Conservation (phyloP, 2,888 invertebrate species). For the Erpobdella octoculata region DNA sequence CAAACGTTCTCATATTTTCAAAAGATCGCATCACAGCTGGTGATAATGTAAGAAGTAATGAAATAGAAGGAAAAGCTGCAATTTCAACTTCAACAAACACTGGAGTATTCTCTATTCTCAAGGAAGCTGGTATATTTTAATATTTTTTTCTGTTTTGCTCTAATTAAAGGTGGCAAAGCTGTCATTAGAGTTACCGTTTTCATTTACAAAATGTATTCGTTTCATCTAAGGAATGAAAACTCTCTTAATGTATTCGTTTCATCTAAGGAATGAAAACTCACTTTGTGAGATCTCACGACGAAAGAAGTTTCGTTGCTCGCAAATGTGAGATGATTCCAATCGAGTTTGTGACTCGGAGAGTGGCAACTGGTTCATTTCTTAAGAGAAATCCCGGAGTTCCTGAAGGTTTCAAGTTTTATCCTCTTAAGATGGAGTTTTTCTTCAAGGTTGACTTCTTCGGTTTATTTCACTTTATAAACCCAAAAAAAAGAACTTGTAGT, state of each 20-base stretch:
- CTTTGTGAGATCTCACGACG: slow-evolving; percentile 66
- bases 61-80: slow-evolving; percentile 80
- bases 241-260: too few relatives aligned
- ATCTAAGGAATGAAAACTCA: slow-evolving; percentile 84
- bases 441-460: slow-evolving; percentile 63
- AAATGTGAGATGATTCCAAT: slow-evolving; percentile 95
- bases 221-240: too few relatives aligned
- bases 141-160: slow-evolving; percentile 38
- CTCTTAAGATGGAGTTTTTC: slow-evolving; percentile 82
- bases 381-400: slow-evolving; percentile 76
- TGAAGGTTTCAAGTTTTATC: slow-evolving; percentile 80
- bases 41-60: slow-evolving; percentile 84
- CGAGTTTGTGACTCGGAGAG: slow-evolving; percentile 84
- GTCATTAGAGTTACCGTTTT: too few relatives aligned
- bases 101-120: slow-evolving; percentile 68
- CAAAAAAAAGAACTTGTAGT: background rate
- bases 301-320: slow-evolving; percentile 76
- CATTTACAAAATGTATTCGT: too few relatives aligned
- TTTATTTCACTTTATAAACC: too few relatives aligned
- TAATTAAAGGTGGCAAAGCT: too few relatives aligned
- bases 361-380: slow-evolving; percentile 92
- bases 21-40: slow-evolving; percentile 94
- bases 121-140: slow-evolving; percentile 55
- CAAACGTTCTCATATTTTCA: slow-evolving; percentile 60
- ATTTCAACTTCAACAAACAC: slow-evolving; percentile 85